Conservation (phyloP, 2,888 invertebrate genomes). For the Acronicta leporina region DNA sequence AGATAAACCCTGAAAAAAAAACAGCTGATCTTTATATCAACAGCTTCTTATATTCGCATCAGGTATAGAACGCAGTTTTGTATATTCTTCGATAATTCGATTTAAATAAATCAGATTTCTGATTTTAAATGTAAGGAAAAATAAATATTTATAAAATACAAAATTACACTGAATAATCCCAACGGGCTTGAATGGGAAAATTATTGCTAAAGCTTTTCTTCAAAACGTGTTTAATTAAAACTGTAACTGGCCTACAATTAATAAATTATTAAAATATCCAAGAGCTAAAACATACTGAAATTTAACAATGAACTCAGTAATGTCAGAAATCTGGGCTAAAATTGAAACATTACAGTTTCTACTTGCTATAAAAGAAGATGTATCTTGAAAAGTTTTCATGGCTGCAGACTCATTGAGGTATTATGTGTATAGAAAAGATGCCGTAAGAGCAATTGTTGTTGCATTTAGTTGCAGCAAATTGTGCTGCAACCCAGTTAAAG, state of each 20-base stretch:
- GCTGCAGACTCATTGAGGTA: background rate
- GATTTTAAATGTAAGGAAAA: no score
- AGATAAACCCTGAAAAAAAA: no score
- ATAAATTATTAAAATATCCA: conserved; percentile 18
- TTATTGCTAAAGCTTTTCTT: conserved; percentile 18
- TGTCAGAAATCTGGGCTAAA: conserved; percentile 11
- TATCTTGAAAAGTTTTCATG: conserved; percentile 39
- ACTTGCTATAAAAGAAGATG: conserved; percentile 27
- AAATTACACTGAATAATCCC: conserved; percentile 10
- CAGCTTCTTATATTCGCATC: no score
- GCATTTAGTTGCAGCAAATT: background rate
- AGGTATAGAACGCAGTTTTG: no score
- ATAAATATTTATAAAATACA: no score
- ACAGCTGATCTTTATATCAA: no score
- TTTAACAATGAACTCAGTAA: background rate
- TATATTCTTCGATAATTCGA: no score
- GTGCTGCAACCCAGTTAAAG: background rate
- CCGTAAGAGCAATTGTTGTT: background rate
- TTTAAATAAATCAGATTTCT: no score
- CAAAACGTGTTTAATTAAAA: conserved; percentile 15
- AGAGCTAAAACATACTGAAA: conserved; percentile 4
- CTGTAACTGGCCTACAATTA: background rate
- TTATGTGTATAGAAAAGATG: background rate
- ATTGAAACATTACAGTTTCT: conserved; percentile 28
- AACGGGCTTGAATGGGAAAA: conserved; percentile 16